A percentile compares a stretch with the other conserved stretches of the same genome.
phyloP scores from a whole-genome alignment of 2,888 invertebrate genomes.

The Napeogenes sylphis region DNA sequence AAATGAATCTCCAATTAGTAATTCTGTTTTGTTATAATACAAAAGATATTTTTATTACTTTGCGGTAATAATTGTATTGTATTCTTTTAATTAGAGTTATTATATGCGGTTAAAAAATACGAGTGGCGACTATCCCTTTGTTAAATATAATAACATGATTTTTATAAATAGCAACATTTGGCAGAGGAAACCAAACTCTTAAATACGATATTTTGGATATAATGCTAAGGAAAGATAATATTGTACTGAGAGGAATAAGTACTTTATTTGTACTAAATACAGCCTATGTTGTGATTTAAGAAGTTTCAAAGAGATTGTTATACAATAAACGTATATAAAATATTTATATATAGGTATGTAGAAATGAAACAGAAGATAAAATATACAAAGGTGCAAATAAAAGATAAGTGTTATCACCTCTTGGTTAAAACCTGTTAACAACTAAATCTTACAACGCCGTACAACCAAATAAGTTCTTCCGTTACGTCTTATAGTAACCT shows the following conservation, averaged over 20 bases:
- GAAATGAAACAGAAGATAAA: too few species aligned
- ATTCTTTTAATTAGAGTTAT: conserved; percentile 44
- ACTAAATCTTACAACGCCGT: too few species aligned
- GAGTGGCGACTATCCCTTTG: conserved; percentile 42
- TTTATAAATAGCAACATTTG: conserved; percentile 31
- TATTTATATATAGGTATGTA: too few species aligned
- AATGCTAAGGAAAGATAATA: background rate
- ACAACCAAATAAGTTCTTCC: too few species aligned
- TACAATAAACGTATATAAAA: too few species aligned
- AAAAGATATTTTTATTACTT: conserved; percentile 42
- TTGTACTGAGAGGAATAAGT: background rate
- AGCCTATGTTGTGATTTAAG: too few species aligned
- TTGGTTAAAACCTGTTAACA: too few species aligned
- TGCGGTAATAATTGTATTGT: conserved; percentile 60
- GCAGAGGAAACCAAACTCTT: conserved; percentile 14
- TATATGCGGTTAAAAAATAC: conserved; percentile 43
- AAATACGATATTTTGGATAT: conserved; percentile 1
- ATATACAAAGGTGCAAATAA: too few species aligned
- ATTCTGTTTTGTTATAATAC: conserved; percentile 31
- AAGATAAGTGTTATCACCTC: too few species aligned
- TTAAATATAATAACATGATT: conserved; percentile 44
- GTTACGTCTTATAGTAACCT: too few species aligned
- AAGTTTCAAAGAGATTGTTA: too few species aligned
- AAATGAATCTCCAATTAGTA: conserved; percentile 40
- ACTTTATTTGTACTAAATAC: too few species aligned